Percentiles rank a stretch among this genome's conserved stretches.
These are phyloP conservation scores for Mobula hypostoma DNA, from an alignment of 2,113 vertebrate genomes.

Conservation along the genomic window DNA sequence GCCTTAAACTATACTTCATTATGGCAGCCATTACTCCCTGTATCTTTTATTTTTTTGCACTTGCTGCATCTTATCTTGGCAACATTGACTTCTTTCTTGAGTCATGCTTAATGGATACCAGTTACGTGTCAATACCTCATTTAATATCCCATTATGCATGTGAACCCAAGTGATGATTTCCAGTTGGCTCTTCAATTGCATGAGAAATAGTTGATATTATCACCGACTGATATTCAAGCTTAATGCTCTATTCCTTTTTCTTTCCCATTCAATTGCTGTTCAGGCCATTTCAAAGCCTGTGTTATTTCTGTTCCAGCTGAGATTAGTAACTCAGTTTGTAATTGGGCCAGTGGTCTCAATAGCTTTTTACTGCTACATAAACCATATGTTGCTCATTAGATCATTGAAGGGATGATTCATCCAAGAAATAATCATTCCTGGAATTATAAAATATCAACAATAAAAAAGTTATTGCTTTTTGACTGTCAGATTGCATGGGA, in stretches of 20 bases:
- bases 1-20: neutral
- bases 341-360: neutral
- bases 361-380: neutral
- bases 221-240: neutral
- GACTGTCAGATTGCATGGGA: neutral
- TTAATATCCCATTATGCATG: neutral
- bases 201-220: neutral
- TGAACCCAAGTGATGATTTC: neutral
- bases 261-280: neutral
- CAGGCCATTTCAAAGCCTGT: neutral
- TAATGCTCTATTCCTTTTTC: neutral
- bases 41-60: neutral
- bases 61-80: too few relatives aligned
- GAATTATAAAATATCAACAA: neutral
- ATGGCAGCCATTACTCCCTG: neutral
- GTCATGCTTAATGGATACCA: neutral
- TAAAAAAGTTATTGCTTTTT: neutral
- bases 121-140: neutral
- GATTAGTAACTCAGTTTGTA: neutral
- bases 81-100: neutral
- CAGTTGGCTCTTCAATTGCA: neutral
- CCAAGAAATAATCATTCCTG: neutral
- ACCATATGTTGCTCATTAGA: neutral
- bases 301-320: neutral
- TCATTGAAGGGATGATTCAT: neutral